These are phyloP conservation scores for Drosophila sproati DNA, from an alignment of 1,140 invertebrate genomes.

Conservation along the genomic window DNA sequence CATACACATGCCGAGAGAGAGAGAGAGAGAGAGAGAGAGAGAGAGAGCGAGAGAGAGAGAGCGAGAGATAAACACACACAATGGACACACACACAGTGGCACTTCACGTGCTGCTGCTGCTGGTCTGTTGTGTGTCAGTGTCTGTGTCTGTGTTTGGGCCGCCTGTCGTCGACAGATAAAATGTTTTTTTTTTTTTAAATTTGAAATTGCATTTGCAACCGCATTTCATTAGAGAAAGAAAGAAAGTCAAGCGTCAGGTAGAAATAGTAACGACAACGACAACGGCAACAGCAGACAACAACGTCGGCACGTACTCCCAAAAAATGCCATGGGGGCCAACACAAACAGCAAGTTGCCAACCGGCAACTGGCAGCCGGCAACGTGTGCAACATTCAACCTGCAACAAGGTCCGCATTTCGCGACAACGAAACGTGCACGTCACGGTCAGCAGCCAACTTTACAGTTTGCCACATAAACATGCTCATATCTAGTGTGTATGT, in stretches of 20 bases:
- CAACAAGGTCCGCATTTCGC: conserved; percentile 58
- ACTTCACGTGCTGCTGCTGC: conserved; percentile 35
- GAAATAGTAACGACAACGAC: conserved; percentile 55
- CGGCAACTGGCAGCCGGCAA: conserved; percentile 1
- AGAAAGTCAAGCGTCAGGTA: conserved; percentile 80
- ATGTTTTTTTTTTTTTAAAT: conserved; percentile 79
- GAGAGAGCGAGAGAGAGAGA: background rate
- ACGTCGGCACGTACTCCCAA: conserved; percentile 22
- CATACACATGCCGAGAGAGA: background rate
- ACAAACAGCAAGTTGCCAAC: conserved; percentile 38
- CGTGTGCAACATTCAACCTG: conserved; percentile 16
- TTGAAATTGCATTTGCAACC: conserved; percentile 81
- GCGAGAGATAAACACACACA: conserved; percentile 4
- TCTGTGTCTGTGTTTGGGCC: conserved; percentile 26
- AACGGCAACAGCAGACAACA: conserved; percentile 45
- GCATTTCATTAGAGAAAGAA: conserved; percentile 77
- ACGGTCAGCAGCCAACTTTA: conserved; percentile 68
- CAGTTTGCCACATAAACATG: conserved; percentile 74
- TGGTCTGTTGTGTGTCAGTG: conserved; percentile 41
- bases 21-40: background rate
- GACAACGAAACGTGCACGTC: conserved; percentile 62
- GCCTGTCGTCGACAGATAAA: conserved; percentile 80
- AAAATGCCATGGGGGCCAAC: conserved; percentile 44
- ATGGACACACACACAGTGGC: conserved; percentile 1
- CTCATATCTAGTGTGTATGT: conserved; percentile 23